Conservation (phyloP, 1,140 invertebrate genomes). For the Cardiocondyla obscurior region DNA sequence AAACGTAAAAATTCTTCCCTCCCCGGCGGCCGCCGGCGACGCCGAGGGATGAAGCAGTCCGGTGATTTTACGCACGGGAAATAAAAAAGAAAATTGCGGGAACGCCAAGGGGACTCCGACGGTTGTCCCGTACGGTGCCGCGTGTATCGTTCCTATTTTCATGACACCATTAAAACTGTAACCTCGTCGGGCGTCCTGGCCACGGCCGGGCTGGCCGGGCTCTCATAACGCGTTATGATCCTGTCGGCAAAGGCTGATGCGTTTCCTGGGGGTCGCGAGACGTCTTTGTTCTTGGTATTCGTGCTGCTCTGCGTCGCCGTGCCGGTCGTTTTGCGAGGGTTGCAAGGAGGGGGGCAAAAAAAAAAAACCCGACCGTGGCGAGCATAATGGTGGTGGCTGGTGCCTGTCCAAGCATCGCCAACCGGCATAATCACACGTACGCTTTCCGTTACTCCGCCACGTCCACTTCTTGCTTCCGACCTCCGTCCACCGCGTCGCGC, state of each 20-base stretch:
- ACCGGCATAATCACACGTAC: constrained; percentile 67
- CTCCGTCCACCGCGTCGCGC: constrained; percentile 4
- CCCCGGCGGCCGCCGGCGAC: not conserved
- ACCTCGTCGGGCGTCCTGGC: constrained; percentile 62
- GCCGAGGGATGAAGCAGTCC: constrained; percentile 8
- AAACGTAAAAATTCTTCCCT: not conserved
- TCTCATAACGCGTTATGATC: constrained; percentile 78
- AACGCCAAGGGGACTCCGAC: constrained; percentile 37
- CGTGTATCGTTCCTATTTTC: constrained; percentile 72
- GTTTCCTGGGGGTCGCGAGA: constrained; percentile 74
- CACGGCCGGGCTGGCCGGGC: constrained; percentile 61
- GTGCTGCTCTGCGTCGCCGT: constrained; percentile 51
- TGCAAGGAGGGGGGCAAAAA: no score
- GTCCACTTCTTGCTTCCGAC: constrained; percentile 45
- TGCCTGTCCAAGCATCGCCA: constrained; percentile 62
- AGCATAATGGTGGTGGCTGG: constrained; percentile 14
- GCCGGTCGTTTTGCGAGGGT: constrained; percentile 5
- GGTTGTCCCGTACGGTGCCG: constrained; percentile 1
- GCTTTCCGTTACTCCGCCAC: constrained; percentile 48
- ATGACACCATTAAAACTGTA: constrained; percentile 78
- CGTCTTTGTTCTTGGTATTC: constrained; percentile 76
- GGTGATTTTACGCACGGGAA: constrained; percentile 57
- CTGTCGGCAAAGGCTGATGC: constrained; percentile 72
- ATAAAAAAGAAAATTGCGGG: constrained; percentile 66
- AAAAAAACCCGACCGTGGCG: constrained; percentile 20